Conservation (phyloP, 2,797 vertebrate species). For the Cichlasoma orientale region DNA sequence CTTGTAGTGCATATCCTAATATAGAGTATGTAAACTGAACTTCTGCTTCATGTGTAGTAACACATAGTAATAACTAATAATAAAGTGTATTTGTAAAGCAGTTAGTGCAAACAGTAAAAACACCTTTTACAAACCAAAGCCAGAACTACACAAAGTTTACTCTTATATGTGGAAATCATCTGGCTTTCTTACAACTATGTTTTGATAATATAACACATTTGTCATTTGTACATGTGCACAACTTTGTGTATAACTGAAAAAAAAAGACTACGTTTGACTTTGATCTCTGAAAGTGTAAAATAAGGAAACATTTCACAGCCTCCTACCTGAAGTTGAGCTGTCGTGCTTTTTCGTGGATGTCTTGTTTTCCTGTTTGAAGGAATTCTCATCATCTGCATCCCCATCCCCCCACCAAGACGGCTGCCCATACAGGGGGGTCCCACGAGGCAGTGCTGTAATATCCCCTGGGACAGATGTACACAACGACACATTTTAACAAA, state of each 20-base stretch:
- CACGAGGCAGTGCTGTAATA: conserved; percentile 88
- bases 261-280: not conserved
- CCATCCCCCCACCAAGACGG: conserved; percentile 99
- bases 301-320: not conserved
- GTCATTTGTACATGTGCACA: not conserved
- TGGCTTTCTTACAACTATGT: not conserved
- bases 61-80: too few relatives aligned
- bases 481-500: conserved; percentile 26
- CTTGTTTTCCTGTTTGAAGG: conserved; percentile 88
- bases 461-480: conserved; percentile 74
- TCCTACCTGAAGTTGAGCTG: conserved; percentile 82
- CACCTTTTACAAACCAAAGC: not conserved
- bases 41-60: too few relatives aligned
- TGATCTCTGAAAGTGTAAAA: not conserved
- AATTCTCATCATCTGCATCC: conserved; percentile 92
- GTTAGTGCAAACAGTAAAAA: not conserved
- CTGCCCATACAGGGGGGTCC: conserved; percentile 96
- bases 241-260: not conserved
- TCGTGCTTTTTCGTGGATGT: conserved; percentile 85
- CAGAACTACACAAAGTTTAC: not conserved
- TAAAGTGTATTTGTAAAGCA: not conserved
- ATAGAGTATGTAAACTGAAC: too few relatives aligned
- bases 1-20: too few relatives aligned
- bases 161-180: not conserved
- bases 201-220: not conserved